phyloP scores from a whole-genome alignment of 92 coral and sea anemone genomes.

The Bergia sp. region DNA sequence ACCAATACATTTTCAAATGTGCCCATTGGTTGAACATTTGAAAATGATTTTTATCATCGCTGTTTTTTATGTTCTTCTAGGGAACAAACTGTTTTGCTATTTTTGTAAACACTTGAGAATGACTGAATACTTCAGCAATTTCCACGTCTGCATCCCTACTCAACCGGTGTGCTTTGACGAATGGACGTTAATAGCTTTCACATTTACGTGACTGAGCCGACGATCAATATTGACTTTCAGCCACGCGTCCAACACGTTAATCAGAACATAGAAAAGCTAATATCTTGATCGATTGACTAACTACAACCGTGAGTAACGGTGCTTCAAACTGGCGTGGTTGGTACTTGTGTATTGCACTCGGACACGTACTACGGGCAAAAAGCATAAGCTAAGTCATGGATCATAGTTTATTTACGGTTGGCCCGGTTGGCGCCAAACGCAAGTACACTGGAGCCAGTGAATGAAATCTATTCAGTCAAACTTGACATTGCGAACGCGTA shows the following conservation, averaged over 20 bases:
- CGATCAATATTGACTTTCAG: constrained; percentile 26
- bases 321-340: constrained; percentile 28
- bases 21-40: not conserved
- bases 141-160: constrained; percentile 32
- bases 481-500: not conserved
- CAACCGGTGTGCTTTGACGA: not conserved
- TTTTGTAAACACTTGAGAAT: constrained; percentile 36
- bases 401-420: constrained; percentile 22
- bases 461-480: not conserved
- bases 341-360: constrained; percentile 5
- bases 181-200: constrained; percentile 22
- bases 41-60: not conserved
- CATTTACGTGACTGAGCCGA: constrained; percentile 29
- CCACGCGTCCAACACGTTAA: constrained; percentile 35
- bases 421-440: constrained; percentile 36
- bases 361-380: not conserved
- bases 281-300: constrained; percentile 9
- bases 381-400: not conserved
- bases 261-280: not conserved
- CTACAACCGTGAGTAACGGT: constrained; percentile 23
- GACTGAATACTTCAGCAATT: constrained; percentile 36
- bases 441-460: not conserved
- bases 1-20: too few relatives aligned
- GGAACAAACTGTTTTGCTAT: not conserved
- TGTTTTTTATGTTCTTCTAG: not conserved